Conservation (phyloP, 1,140 invertebrate genomes). For the Drosophila ananassae region DNA sequence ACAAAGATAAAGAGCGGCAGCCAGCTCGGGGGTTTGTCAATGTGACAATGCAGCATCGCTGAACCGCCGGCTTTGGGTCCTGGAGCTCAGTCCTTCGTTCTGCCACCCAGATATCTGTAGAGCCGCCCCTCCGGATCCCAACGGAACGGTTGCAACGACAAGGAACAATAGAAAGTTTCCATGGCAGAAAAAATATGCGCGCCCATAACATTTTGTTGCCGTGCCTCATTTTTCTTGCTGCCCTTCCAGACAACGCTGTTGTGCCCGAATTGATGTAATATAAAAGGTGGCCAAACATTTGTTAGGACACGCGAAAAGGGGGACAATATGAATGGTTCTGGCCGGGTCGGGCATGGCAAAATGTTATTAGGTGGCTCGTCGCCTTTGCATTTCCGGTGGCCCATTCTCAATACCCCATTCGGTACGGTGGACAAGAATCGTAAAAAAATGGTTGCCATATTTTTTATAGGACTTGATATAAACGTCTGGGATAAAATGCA, state of each 20-base stretch:
- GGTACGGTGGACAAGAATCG: neutral
- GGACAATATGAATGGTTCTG: conserved; percentile 13
- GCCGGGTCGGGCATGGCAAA: conserved; percentile 25
- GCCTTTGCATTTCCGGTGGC: conserved; percentile 66
- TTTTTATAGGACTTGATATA: neutral
- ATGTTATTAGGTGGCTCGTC: conserved; percentile 75
- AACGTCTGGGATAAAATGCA: no score
- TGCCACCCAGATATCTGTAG: conserved; percentile 29
- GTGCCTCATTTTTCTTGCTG: conserved; percentile 56
- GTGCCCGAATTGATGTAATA: conserved; percentile 62
- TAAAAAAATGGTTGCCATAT: neutral
- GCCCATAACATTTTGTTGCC: conserved; percentile 59
- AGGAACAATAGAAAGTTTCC: conserved; percentile 60
- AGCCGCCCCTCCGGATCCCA: conserved; percentile 13
- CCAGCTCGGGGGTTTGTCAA: conserved; percentile 55
- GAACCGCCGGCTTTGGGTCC: conserved; percentile 25
- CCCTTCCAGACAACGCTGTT: conserved; percentile 49
- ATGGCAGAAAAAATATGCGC: conserved; percentile 63
- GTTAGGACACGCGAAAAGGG: conserved; percentile 45
- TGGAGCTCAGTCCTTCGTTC: neutral
- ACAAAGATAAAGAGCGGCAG: conserved; percentile 44
- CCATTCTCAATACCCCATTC: conserved; percentile 5
- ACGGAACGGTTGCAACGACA: conserved; percentile 34
- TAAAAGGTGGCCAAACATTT: conserved; percentile 75
- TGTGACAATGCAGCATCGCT: conserved; percentile 65